Percentiles rank a stretch among this genome's conserved stretches.
phyloP scores from a whole-genome alignment of 2,113 vertebrate species.

The Brachirus orientalis region DNA sequence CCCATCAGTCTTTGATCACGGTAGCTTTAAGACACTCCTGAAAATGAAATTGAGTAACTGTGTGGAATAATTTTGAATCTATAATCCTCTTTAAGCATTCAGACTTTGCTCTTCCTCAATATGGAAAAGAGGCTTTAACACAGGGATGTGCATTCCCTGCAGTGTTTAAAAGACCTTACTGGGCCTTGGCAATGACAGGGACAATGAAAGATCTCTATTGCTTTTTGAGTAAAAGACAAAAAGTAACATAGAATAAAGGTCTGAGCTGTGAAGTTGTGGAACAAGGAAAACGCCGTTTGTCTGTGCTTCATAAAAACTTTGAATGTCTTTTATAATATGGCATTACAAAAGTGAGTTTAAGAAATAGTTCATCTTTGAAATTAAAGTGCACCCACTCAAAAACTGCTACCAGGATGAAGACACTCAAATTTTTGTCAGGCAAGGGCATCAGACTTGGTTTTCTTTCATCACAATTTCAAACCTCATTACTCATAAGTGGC shows the following conservation, averaged over 20 bases:
- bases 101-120: background rate
- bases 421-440: conserved; percentile 29
- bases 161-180: conserved; percentile 4
- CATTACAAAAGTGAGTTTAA: background rate
- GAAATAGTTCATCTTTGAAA: background rate
- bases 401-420: conserved; percentile 23
- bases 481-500: conserved; percentile 42
- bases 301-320: background rate
- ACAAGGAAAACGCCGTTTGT: background rate
- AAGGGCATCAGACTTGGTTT: conserved; percentile 18
- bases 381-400: background rate
- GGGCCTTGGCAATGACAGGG: conserved; percentile 2
- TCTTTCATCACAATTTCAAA: conserved; percentile 50
- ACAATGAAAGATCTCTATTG: conserved; percentile 6
- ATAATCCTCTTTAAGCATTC: conserved; percentile 4
- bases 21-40: background rate
- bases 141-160: background rate
- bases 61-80: background rate
- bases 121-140: conserved; percentile 5
- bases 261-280: background rate
- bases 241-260: background rate
- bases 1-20: background rate
- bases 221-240: background rate
- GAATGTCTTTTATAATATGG: no score
- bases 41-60: background rate